Evolutionary conservation across 2,797 vertebrate genomes (phyloP).

Genomic region (Uromys caudimaculatus): DNA sequence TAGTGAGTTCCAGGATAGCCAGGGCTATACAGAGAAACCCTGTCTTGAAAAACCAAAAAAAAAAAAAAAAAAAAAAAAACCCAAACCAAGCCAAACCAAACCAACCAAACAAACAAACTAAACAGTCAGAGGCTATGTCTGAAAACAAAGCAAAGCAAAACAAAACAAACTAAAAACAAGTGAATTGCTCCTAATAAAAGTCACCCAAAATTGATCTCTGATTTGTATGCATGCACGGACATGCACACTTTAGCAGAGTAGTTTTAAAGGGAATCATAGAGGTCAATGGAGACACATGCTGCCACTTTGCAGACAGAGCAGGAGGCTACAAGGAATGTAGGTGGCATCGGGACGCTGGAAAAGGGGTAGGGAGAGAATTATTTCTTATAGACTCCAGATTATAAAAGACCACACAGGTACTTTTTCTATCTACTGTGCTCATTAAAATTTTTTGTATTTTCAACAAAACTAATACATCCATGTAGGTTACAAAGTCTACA

Average conservation of each 20-base stretch:
- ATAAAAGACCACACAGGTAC: background rate
- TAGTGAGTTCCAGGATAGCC: too few species aligned
- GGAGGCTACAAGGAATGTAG: background rate
- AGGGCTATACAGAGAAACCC: too few species aligned
- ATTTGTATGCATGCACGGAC: background rate
- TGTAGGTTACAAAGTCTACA: background rate
- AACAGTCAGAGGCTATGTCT: background rate
- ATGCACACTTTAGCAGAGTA: background rate
- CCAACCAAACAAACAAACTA: too few species aligned
- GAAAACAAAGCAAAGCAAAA: background rate
- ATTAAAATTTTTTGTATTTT: background rate
- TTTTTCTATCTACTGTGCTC: background rate
- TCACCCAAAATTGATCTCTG: background rate
- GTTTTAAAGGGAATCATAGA: background rate
- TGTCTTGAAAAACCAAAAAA: too few species aligned
- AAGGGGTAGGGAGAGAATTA: background rate
- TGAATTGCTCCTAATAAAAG: background rate
- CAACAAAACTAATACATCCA: background rate
- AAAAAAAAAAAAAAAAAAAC: too few species aligned
- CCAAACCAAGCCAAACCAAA: too few species aligned
- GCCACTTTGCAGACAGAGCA: background rate
- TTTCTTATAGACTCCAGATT: background rate
- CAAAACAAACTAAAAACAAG: background rate
- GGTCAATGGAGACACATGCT: background rate
- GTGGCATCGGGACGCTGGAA: background rate